These are phyloP conservation scores for Sternotherus odoratus DNA, from an alignment of 2,797 vertebrate genomes.

Conservation along the genomic window DNA sequence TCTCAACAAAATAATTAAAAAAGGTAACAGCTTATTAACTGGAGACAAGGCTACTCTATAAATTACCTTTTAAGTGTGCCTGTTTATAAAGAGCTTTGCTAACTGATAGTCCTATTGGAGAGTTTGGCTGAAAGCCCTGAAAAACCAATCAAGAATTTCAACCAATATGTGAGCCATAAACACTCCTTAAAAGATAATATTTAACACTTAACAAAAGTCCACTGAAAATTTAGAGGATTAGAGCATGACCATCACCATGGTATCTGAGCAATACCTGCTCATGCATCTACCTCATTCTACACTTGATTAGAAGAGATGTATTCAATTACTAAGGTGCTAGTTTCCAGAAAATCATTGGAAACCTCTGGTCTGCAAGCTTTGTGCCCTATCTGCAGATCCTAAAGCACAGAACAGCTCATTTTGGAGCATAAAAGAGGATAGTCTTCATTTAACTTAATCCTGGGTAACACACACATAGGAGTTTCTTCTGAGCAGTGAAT, in stretches of 20 bases:
- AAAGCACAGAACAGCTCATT: not conserved
- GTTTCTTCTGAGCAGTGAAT: not conserved
- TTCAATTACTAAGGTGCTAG: not conserved
- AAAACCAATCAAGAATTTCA: not conserved
- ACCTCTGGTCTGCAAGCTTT: not conserved
- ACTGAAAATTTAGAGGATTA: not conserved
- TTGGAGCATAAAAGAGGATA: not conserved
- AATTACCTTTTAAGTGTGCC: not conserved
- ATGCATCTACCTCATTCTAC: not conserved
- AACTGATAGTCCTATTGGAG: not conserved
- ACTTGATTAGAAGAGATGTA: not conserved
- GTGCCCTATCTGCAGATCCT: not conserved
- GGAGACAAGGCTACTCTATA: not conserved
- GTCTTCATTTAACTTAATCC: not conserved
- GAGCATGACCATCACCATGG: not conserved
- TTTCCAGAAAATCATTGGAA: not conserved
- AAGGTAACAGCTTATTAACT: not conserved
- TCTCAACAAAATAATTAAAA: not conserved
- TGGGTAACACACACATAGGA: not conserved
- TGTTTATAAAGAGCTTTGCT: not conserved
- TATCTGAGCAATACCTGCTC: not conserved
- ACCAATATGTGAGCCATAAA: fast-evolving
- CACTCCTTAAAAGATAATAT: not conserved
- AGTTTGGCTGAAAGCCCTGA: not conserved
- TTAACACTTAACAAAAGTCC: not conserved